Percentiles rank a stretch among this genome's conserved stretches.
phyloP scores from a whole-genome alignment of 2,888 invertebrate genomes.

The Apocheima hispidaria region DNA sequence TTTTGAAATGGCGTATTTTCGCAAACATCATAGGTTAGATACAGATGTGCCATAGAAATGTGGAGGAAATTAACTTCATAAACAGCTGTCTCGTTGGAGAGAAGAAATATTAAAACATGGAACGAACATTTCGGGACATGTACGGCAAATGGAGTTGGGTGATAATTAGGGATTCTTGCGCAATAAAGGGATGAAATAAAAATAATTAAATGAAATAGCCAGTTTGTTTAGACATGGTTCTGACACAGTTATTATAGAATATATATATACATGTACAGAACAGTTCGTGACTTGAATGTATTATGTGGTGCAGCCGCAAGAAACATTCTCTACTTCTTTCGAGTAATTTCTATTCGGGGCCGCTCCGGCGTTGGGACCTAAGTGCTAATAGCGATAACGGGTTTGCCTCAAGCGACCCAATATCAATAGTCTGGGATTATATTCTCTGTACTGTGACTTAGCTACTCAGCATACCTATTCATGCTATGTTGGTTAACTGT shows the following conservation, averaged over 20 bases:
- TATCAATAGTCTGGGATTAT: slow-evolving; percentile 49
- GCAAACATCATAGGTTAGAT: slow-evolving; percentile 50
- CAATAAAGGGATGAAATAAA: slow-evolving; percentile 20
- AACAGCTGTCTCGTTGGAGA: slow-evolving; percentile 55
- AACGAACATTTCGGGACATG: slow-evolving; percentile 19
- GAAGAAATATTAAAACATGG: slow-evolving; percentile 32
- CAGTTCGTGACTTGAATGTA: slow-evolving; percentile 72
- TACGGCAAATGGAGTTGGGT: slow-evolving; percentile 20
- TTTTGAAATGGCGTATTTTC: slow-evolving; percentile 60
- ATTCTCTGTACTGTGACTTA: slow-evolving; percentile 36
- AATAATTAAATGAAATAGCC: slow-evolving; percentile 46
- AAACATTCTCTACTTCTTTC: slow-evolving; percentile 42
- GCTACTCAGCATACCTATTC: slow-evolving; percentile 26
- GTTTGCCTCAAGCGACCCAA: slow-evolving; percentile 51
- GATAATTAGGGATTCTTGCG: slow-evolving; percentile 24
- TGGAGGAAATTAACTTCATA: slow-evolving; percentile 61
- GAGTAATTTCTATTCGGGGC: slow-evolving; percentile 73
- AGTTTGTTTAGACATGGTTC: slow-evolving; percentile 64
- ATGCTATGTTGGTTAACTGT: neutral
- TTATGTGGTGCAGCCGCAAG: slow-evolving; percentile 41
- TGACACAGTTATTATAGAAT: slow-evolving; percentile 58
- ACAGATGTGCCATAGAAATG: slow-evolving; percentile 49
- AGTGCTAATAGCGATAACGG: slow-evolving; percentile 74
- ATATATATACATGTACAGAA: slow-evolving; percentile 1
- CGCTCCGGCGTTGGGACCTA: slow-evolving; percentile 60